Percentiles rank a stretch among this genome's conserved stretches.
Conservation (phyloP, 2,113 vertebrate genomes). For the Calonectris borealis region DNA sequence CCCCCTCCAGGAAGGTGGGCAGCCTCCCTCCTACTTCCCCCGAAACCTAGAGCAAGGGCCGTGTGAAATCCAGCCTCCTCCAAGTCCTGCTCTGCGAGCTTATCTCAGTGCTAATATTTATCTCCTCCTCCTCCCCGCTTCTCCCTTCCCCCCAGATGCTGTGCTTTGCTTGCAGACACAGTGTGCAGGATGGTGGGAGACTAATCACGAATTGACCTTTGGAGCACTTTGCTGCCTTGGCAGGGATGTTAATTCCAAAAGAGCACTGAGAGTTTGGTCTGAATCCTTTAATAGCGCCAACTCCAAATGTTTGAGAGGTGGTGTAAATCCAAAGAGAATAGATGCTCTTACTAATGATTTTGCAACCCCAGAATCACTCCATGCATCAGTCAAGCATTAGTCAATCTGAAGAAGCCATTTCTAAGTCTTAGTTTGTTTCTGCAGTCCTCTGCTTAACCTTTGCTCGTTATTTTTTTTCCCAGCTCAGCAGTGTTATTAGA, state of each 20-base stretch:
- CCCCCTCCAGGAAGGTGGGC: background rate
- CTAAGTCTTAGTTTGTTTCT: background rate
- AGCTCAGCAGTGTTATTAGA: background rate
- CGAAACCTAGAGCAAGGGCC: background rate
- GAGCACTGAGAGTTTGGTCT: background rate
- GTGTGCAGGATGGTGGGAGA: background rate
- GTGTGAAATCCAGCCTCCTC: background rate
- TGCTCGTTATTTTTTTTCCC: background rate
- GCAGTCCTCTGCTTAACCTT: constrained; percentile 18
- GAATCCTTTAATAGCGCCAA: background rate
- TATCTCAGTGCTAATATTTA: constrained; percentile 26
- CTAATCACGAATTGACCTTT: constrained; percentile 46
- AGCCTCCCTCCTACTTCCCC: background rate
- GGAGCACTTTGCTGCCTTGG: constrained; percentile 6
- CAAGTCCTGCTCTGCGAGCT: background rate
- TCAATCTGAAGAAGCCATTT: constrained; percentile 2
- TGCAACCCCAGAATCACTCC: background rate
- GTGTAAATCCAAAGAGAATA: background rate
- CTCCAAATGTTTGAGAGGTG: background rate
- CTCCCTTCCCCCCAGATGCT: background rate
- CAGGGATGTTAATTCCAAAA: background rate
- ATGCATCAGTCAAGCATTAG: background rate
- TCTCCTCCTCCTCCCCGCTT: background rate
- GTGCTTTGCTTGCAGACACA: background rate
- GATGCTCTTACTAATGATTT: background rate